These are phyloP conservation scores for Trididemnum miniatum DNA, from an alignment of 23 tunicate species.

Conservation along the genomic window DNA sequence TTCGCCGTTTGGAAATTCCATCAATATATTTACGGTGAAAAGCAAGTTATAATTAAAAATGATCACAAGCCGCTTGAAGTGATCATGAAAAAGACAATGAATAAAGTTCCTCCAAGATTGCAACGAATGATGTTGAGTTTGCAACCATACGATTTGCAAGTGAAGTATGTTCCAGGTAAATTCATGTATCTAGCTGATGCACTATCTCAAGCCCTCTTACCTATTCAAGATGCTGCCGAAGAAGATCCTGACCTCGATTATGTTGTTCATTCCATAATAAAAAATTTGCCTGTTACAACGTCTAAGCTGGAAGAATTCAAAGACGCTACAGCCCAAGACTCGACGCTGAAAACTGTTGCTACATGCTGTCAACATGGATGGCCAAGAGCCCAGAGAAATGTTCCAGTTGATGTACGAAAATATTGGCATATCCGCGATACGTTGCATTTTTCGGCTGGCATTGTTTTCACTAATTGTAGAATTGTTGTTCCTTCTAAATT, in stretches of 20 bases:
- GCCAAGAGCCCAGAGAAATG: background rate
- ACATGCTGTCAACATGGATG: background rate
- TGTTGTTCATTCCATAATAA: conserved; percentile 6
- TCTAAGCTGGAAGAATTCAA: conserved; percentile 7
- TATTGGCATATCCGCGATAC: conserved; percentile 35
- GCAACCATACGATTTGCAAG: conserved; percentile 42
- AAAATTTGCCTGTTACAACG: background rate
- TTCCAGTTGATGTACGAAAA: background rate
- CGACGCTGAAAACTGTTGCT: background rate
- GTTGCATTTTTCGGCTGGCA: conserved; percentile 12
- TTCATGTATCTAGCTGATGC: conserved; percentile 48
- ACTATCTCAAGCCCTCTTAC: conserved; percentile 36
- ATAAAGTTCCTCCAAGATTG: conserved; percentile 40
- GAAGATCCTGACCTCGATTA: background rate
- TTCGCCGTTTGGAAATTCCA: conserved; percentile 28
- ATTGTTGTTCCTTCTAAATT: conserved; percentile 32
- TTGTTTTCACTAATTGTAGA: conserved; percentile 20
- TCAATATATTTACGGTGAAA: conserved; percentile 20
- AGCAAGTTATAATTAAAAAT: conserved; percentile 5
- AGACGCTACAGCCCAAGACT: background rate
- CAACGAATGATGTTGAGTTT: conserved; percentile 45
- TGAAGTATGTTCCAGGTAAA: conserved; percentile 22
- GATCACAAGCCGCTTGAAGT: conserved; percentile 51
- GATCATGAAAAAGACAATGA: conserved; percentile 30
- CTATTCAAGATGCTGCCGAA: conserved; percentile 6